These are phyloP conservation scores for Mesorhabditis belari DNA, from an alignment of 2,888 invertebrate genomes.

Conservation along the genomic window DNA sequence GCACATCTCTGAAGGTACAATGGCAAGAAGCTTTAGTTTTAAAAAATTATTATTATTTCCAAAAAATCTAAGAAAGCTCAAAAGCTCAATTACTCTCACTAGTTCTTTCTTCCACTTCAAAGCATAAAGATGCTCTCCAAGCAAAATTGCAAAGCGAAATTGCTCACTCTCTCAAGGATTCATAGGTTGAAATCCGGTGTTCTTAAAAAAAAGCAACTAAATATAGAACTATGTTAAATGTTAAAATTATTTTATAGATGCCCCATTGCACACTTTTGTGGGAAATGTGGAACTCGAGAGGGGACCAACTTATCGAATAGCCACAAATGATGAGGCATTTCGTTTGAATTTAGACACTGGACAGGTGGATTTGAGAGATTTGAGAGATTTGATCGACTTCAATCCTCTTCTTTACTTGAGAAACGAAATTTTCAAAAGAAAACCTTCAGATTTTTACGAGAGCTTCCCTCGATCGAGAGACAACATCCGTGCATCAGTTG, in stretches of 20 bases:
- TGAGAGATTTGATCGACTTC: neutral
- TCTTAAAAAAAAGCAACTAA: neutral
- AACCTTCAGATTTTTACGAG: neutral
- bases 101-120: too few relatives aligned
- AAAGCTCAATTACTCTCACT: too few relatives aligned
- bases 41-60: too few relatives aligned
- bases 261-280: neutral
- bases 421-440: too few relatives aligned
- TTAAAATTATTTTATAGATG: neutral
- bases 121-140: too few relatives aligned
- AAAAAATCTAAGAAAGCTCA: too few relatives aligned
- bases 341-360: neutral
- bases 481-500: neutral
- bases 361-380: neutral
- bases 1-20: neutral
- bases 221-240: neutral
- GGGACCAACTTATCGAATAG: neutral
- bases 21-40: too few relatives aligned
- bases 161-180: neutral
- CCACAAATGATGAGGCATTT: neutral
- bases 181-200: neutral
- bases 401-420: too few relatives aligned
- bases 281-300: neutral
- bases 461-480: neutral
- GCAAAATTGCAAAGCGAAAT: too few relatives aligned